Conservation (phyloP, 2,888 invertebrate genomes). For the Galerucella nymphaeae region DNA sequence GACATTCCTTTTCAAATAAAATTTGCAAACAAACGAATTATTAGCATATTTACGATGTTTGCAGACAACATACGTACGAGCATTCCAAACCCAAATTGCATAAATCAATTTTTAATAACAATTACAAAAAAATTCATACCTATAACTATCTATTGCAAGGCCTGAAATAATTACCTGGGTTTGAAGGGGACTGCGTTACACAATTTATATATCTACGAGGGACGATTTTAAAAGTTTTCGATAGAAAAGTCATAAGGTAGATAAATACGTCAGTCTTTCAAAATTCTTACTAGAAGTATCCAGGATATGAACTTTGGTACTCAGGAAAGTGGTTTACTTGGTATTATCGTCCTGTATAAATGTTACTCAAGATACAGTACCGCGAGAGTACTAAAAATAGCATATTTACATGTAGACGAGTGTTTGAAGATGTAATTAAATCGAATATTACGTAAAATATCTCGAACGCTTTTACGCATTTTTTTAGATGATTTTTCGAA, state of each 20-base stretch:
- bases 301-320: too few species aligned
- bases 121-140: constrained; percentile 30
- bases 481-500: too few species aligned
- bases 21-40: constrained; percentile 21
- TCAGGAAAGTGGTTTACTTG: too few species aligned
- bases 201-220: neutral
- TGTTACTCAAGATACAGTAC: too few species aligned
- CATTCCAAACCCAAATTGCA: constrained; percentile 24
- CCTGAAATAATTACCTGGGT: constrained; percentile 22
- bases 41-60: constrained; percentile 17
- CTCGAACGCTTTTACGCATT: neutral
- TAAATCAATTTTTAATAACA: constrained; percentile 31
- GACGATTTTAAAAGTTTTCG: neutral
- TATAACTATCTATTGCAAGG: constrained; percentile 34
- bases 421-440: neutral
- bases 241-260: too few species aligned
- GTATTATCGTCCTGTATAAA: too few species aligned
- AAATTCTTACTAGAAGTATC: too few species aligned
- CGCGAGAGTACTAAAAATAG: too few species aligned
- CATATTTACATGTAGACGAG: neutral
- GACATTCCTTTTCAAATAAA: constrained; percentile 6
- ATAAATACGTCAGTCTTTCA: too few species aligned
- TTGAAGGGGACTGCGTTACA: neutral
- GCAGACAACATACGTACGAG: constrained; percentile 4
- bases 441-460: neutral